Conservation (phyloP, 2,797 vertebrate species). For the Melanotaenia nigrans region DNA sequence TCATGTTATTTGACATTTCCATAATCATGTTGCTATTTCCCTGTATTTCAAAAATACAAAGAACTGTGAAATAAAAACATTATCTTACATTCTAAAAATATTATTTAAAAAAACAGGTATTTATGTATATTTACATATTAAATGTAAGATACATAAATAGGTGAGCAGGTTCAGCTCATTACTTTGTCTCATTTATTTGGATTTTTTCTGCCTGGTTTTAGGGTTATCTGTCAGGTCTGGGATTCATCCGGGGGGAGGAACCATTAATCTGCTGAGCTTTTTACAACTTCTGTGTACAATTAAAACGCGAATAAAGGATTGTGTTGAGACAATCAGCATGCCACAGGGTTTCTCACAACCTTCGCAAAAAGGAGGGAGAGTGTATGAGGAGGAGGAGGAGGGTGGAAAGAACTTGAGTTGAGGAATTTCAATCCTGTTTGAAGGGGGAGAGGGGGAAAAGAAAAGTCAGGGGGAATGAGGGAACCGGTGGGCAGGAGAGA, state of each 20-base stretch:
- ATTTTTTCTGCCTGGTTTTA: neutral
- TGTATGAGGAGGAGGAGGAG: slow-evolving; percentile 56
- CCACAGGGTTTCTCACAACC: slow-evolving; percentile 70
- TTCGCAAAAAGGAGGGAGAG: slow-evolving; percentile 56
- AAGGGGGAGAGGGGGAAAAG: slow-evolving; percentile 57
- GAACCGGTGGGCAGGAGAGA: slow-evolving; percentile 59
- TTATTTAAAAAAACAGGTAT: no score
- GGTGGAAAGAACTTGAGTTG: slow-evolving; percentile 73
- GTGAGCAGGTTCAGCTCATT: no score
- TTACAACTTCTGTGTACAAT: slow-evolving; percentile 60
- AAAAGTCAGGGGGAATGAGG: slow-evolving; percentile 42
- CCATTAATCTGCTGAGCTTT: slow-evolving; percentile 31
- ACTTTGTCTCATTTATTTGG: neutral
- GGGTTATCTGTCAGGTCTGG: neutral
- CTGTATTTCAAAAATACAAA: no score
- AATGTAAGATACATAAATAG: no score
- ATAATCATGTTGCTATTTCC: no score
- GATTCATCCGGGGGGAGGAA: slow-evolving; percentile 9
- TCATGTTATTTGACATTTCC: no score
- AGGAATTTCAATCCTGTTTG: slow-evolving; percentile 84
- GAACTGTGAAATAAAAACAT: no score
- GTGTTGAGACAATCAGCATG: slow-evolving; percentile 69
- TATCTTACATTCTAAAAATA: no score
- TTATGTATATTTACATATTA: no score
- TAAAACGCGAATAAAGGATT: slow-evolving; percentile 68